Conservation (phyloP, 2,797 vertebrate species). For the Chromis chromis region DNA sequence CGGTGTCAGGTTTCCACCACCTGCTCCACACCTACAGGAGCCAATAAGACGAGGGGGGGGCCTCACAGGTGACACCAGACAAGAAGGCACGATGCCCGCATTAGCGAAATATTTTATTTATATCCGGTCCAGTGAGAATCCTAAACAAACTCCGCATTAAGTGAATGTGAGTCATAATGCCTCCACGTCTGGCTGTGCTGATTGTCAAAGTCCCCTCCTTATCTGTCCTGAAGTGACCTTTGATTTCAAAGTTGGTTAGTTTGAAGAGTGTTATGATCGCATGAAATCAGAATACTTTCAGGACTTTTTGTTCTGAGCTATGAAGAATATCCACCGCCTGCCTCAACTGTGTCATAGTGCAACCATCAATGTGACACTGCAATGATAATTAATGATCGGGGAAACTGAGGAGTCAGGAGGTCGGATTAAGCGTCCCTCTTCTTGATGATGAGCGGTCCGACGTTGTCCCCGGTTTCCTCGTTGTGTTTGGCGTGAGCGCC, state of each 20-base stretch:
- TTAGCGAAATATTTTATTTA: neutral
- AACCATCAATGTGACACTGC: constrained; percentile 16
- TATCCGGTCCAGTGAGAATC: neutral
- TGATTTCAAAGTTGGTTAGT: constrained; percentile 18
- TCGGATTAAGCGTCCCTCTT: constrained; percentile 73
- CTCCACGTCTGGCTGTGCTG: constrained; percentile 1
- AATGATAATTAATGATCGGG: neutral
- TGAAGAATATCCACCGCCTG: constrained; percentile 5
- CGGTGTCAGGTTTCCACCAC: constrained; percentile 17
- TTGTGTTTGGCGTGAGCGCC: constrained; percentile 86
- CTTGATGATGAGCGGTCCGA: constrained; percentile 87
- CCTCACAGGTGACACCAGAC: constrained; percentile 10
- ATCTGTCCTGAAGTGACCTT: constrained; percentile 37
- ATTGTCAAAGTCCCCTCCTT: constrained; percentile 38
- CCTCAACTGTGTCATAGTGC: neutral
- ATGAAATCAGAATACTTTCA: constrained; percentile 1
- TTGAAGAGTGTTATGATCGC: neutral
- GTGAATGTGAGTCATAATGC: neutral
- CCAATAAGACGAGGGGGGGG: neutral
- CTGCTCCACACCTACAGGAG: constrained; percentile 26
- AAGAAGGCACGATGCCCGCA: neutral
- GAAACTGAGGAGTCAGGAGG: neutral
- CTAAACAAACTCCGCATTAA: neutral
- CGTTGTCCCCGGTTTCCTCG: constrained; percentile 86
- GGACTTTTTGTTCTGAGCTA: constrained; percentile 6